phyloP scores from a whole-genome alignment of 2,113 vertebrate genomes.

The Leptobrachium leishanense region DNA sequence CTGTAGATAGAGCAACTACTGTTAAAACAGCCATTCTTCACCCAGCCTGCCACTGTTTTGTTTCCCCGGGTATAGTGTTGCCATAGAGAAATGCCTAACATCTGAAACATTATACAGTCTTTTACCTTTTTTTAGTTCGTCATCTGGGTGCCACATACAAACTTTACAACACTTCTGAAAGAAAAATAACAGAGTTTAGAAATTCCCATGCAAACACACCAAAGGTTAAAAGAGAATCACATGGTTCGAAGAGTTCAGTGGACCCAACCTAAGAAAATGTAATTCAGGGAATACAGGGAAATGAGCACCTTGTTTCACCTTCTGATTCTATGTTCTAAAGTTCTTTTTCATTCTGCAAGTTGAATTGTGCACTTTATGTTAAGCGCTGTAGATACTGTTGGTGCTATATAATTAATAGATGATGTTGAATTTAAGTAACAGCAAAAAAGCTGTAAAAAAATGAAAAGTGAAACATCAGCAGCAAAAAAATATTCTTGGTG shows the following conservation, averaged over 20 bases:
- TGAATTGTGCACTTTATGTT: no score
- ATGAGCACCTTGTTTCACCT: no score
- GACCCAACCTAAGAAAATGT: no score
- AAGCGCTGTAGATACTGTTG: no score
- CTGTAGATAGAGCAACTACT: slow-evolving; percentile 71
- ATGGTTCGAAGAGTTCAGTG: background rate
- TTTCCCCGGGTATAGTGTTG: slow-evolving; percentile 59
- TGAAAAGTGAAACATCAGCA: no score
- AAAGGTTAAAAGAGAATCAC: background rate
- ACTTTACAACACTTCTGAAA: background rate
- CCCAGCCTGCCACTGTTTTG: slow-evolving; percentile 68
- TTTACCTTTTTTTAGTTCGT: slow-evolving; percentile 13
- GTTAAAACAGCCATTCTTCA: slow-evolving; percentile 70
- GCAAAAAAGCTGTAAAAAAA: no score
- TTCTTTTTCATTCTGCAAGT: no score
- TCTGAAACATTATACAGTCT: slow-evolving; percentile 31
- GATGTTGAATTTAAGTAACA: no score
- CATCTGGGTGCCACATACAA: slow-evolving; percentile 9
- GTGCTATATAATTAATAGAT: no score
- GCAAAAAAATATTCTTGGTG: no score
- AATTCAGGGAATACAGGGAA: no score
- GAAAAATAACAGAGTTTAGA: background rate
- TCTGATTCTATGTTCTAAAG: no score
- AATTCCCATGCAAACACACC: background rate
- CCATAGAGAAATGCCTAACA: slow-evolving; percentile 60